phyloP scores from a whole-genome alignment of 2,888 invertebrate genomes.

The Melitaea athalia region DNA sequence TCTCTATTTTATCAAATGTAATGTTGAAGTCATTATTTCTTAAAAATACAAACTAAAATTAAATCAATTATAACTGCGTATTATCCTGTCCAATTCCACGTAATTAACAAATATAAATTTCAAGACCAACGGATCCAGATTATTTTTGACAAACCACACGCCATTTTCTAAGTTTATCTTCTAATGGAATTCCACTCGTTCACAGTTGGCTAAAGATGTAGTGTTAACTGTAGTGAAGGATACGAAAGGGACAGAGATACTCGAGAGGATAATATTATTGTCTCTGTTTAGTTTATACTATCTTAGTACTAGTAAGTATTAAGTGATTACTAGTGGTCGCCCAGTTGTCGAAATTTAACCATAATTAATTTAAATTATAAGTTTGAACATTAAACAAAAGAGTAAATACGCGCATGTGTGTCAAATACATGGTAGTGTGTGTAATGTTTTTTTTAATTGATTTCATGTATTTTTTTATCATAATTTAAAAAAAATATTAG shows the following conservation, averaged over 20 bases:
- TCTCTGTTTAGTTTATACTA: not conserved
- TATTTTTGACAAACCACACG: constrained; percentile 59
- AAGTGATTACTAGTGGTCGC: too few species aligned
- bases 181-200: constrained; percentile 46
- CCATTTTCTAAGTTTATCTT: constrained; percentile 59
- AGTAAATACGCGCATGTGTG: too few species aligned
- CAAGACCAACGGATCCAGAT: constrained; percentile 65
- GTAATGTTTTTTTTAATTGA: too few species aligned
- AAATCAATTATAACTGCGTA: constrained; percentile 12
- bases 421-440: too few species aligned
- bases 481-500: too few species aligned
- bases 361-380: too few species aligned
- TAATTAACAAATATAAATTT: constrained; percentile 58
- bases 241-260: constrained; percentile 14
- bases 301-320: not conserved
- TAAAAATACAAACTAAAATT: not conserved
- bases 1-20: too few species aligned
- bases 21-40: too few species aligned
- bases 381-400: too few species aligned
- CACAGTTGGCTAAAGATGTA: constrained; percentile 12
- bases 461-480: too few species aligned
- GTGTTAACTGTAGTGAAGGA: not conserved
- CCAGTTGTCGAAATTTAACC: too few species aligned
- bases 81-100: constrained; percentile 37
- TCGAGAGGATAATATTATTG: not conserved